These are phyloP conservation scores for Macrocentrus cingulum DNA, from an alignment of 1,140 invertebrate species.

Conservation along the genomic window DNA sequence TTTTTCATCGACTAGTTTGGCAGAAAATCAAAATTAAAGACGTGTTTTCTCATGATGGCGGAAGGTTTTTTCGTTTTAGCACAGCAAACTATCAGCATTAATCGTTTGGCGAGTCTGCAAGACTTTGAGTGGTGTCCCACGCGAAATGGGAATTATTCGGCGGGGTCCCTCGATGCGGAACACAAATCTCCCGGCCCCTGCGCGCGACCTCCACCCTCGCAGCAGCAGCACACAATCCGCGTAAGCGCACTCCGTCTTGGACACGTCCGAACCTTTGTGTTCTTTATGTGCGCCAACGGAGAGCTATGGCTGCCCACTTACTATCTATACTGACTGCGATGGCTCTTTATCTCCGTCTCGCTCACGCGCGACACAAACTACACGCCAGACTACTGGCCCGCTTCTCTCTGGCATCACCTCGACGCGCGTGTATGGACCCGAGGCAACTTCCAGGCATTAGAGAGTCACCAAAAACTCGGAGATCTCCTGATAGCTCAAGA, in stretches of 20 bases:
- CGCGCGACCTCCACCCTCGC: conserved; percentile 6
- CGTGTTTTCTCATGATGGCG: too few species aligned
- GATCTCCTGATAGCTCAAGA: conserved; percentile 52
- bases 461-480: conserved; percentile 51
- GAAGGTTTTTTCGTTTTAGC: too few species aligned
- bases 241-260: conserved; percentile 51
- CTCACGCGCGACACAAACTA: background rate
- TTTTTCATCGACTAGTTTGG: too few species aligned
- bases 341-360: conserved; percentile 5
- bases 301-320: conserved; percentile 45
- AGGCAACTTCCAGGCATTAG: conserved; percentile 40
- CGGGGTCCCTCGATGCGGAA: conserved; percentile 39
- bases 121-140: conserved; percentile 24
- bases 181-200: conserved; percentile 38
- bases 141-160: conserved; percentile 44
- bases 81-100: too few species aligned
- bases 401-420: background rate
- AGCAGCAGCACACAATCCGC: too few species aligned
- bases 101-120: conserved; percentile 13
- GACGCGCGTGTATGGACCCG: background rate
- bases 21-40: too few species aligned
- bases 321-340: conserved; percentile 15
- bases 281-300: conserved; percentile 47
- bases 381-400: background rate
- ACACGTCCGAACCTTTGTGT: conserved; percentile 46